Evolutionary conservation across 2,797 vertebrate species (phyloP).

Genomic region (Leptodactylus fallax): DNA sequence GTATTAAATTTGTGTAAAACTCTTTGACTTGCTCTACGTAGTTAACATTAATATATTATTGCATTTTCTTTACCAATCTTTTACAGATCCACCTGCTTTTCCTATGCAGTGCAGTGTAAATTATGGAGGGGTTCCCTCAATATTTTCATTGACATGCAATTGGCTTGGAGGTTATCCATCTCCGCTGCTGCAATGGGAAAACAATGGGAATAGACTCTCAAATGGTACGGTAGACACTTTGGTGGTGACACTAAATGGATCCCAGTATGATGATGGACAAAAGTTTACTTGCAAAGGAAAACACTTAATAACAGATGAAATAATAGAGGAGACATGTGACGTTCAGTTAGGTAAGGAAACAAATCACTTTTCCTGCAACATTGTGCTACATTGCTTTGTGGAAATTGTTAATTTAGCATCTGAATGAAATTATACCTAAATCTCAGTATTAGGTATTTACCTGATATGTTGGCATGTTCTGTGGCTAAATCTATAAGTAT

Average conservation of each 20-base stretch:
- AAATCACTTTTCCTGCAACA: not conserved
- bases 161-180: slow-evolving; percentile 85
- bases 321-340: slow-evolving; percentile 71
- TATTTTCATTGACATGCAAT: slow-evolving; percentile 80
- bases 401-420: not conserved
- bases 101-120: slow-evolving; percentile 79
- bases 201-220: slow-evolving; percentile 67
- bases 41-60: not conserved
- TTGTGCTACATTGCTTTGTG: not conserved
- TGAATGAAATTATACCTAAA: too few relatives aligned
- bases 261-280: slow-evolving; percentile 74
- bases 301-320: slow-evolving; percentile 68
- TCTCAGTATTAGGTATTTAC: too few relatives aligned
- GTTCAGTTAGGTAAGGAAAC: slow-evolving; percentile 83
- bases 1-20: not conserved
- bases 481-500: too few relatives aligned
- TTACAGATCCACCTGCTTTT: slow-evolving; percentile 77
- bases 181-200: slow-evolving; percentile 82
- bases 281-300: slow-evolving; percentile 79
- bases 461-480: too few relatives aligned
- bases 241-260: slow-evolving; percentile 75
- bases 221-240: slow-evolving; percentile 70
- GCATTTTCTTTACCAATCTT: not conserved
- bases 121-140: slow-evolving; percentile 33
- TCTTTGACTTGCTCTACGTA: not conserved